Conservation (phyloP, 2,797 vertebrate species). For the Xenentodon cancila region DNA sequence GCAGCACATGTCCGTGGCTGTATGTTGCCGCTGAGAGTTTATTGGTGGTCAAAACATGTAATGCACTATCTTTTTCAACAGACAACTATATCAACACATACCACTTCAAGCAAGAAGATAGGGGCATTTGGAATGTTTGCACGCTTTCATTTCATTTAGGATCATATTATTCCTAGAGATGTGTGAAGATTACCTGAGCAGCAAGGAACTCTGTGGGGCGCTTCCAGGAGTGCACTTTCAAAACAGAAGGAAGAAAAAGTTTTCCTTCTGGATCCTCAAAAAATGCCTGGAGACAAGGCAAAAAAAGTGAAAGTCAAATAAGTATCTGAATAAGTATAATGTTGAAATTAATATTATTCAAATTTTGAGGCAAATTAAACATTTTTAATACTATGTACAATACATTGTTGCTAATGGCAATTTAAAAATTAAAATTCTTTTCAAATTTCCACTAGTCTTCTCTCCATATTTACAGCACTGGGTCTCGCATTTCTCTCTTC, state of each 20-base stretch:
- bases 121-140: too few relatives aligned
- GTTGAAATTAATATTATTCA: neutral
- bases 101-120: too few relatives aligned
- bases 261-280: constrained; percentile 95
- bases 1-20: too few relatives aligned
- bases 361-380: neutral
- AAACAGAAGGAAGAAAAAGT: constrained; percentile 82
- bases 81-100: too few relatives aligned
- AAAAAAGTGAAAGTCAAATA: neutral
- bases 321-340: neutral
- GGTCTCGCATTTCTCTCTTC: constrained; percentile 83
- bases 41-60: too few relatives aligned
- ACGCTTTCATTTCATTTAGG: neutral
- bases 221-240: constrained; percentile 91
- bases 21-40: too few relatives aligned
- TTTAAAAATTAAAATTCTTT: neutral
- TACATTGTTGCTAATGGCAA: too few relatives aligned
- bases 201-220: constrained; percentile 87
- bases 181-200: constrained; percentile 79
- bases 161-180: neutral
- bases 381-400: too few relatives aligned
- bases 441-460: neutral
- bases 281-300: constrained; percentile 71
- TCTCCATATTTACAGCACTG: constrained; percentile 75
- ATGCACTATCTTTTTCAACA: too few relatives aligned